These are phyloP conservation scores for Notechis scutatus DNA, from an alignment of 2,113 vertebrate species.

Conservation along the genomic window DNA sequence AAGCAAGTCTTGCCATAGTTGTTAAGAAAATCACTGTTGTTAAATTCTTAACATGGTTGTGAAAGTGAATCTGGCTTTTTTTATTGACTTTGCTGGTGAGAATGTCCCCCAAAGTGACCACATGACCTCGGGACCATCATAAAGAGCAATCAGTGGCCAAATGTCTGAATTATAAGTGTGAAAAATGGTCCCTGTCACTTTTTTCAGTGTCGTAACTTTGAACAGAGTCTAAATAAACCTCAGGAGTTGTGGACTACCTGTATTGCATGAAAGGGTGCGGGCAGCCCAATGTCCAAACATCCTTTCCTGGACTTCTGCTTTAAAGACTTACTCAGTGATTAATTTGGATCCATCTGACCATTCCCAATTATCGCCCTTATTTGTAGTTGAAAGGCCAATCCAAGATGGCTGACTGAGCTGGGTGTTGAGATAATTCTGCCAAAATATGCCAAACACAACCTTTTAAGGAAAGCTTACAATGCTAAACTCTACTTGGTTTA, in stretches of 20 bases:
- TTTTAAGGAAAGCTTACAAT: neutral
- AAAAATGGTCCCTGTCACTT: neutral
- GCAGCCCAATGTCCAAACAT: neutral
- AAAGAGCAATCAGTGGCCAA: neutral
- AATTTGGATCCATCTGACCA: neutral
- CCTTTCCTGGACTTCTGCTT: neutral
- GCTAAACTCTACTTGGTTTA: neutral
- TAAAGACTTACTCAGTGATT: neutral
- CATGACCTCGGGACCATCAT: neutral
- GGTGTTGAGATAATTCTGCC: neutral
- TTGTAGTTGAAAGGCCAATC: constrained; percentile 2
- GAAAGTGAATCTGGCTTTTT: neutral
- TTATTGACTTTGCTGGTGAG: neutral
- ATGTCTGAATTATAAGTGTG: neutral
- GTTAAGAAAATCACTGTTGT: neutral
- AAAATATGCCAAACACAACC: neutral
- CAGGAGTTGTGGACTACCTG: neutral
- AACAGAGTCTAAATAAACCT: neutral
- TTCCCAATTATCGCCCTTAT: neutral
- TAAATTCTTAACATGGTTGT: neutral
- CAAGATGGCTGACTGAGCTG: neutral
- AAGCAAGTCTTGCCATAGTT: neutral
- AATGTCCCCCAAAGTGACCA: neutral
- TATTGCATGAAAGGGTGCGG: neutral
- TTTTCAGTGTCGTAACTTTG: neutral